phyloP scores from a whole-genome alignment of 2,113 vertebrate species.

The Origma solitaria region DNA sequence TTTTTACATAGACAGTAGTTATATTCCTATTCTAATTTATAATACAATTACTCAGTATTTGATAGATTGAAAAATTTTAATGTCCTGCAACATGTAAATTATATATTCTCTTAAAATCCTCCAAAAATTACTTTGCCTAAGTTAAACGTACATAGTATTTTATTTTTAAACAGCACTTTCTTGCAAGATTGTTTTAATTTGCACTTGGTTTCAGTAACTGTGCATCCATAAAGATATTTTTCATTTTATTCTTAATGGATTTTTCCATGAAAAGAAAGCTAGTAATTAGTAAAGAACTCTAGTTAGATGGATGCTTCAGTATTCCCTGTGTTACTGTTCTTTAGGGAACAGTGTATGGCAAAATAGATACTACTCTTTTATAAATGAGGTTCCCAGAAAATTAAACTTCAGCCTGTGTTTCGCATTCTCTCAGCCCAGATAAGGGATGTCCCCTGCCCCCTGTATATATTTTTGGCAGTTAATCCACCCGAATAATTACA shows the following conservation, averaged over 20 bases:
- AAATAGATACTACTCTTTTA: background rate
- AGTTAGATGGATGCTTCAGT: background rate
- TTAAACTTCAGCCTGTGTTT: background rate
- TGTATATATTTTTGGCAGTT: background rate
- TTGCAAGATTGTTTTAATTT: background rate
- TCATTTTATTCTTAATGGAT: background rate
- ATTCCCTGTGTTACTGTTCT: background rate
- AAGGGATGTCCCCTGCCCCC: background rate
- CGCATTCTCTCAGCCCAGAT: background rate
- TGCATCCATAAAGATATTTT: background rate
- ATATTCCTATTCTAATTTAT: background rate
- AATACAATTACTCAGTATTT: background rate
- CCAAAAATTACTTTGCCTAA: background rate
- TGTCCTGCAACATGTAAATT: background rate
- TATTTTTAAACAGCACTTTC: background rate
- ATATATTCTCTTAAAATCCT: background rate
- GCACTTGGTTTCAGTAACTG: background rate
- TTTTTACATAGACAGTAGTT: background rate
- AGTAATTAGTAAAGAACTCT: conserved; percentile 12
- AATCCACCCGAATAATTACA: background rate
- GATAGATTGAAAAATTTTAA: background rate
- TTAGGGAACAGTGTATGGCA: background rate
- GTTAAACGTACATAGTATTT: background rate
- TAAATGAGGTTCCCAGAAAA: background rate
- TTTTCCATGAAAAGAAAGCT: background rate